Conservation (phyloP, 2,797 vertebrate genomes). For the Onychomys arenicola region DNA sequence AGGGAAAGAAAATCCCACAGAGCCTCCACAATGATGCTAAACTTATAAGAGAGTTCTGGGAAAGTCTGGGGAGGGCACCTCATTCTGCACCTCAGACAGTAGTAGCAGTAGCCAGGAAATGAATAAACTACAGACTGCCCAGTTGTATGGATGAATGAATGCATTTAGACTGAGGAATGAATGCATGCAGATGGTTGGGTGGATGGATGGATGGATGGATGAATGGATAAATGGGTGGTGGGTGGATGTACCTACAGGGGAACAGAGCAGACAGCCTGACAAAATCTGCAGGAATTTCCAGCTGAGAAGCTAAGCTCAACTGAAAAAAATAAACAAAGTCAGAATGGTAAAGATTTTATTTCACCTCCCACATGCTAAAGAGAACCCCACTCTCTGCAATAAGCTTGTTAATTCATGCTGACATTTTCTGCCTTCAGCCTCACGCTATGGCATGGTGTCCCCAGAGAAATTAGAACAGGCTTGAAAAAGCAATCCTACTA, state of each 20-base stretch:
- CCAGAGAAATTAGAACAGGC: slow-evolving; percentile 56
- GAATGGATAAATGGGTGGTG: no score
- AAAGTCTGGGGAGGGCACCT: not conserved
- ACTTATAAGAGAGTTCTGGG: not conserved
- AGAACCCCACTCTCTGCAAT: not conserved
- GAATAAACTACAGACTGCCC: not conserved
- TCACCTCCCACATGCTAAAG: slow-evolving; percentile 8
- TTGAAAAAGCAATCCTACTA: slow-evolving; percentile 33
- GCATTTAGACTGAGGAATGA: not conserved
- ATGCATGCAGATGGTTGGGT: not conserved
- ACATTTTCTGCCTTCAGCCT: slow-evolving; percentile 56
- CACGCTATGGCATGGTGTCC: not conserved
- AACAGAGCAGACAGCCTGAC: not conserved
- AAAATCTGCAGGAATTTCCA: not conserved
- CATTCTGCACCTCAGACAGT: not conserved
- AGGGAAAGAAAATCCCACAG: not conserved
- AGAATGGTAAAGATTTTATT: not conserved
- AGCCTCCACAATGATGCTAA: not conserved
- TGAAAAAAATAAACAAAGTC: not conserved
- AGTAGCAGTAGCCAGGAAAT: not conserved
- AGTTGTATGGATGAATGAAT: not conserved
- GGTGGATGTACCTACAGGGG: not conserved
- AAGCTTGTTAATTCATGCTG: slow-evolving; percentile 56
- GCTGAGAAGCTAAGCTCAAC: not conserved
- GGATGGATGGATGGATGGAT: no score